Base-by-base conservation (phyloP, 2,888 invertebrate species). In the Clunio marinus region DNA sequence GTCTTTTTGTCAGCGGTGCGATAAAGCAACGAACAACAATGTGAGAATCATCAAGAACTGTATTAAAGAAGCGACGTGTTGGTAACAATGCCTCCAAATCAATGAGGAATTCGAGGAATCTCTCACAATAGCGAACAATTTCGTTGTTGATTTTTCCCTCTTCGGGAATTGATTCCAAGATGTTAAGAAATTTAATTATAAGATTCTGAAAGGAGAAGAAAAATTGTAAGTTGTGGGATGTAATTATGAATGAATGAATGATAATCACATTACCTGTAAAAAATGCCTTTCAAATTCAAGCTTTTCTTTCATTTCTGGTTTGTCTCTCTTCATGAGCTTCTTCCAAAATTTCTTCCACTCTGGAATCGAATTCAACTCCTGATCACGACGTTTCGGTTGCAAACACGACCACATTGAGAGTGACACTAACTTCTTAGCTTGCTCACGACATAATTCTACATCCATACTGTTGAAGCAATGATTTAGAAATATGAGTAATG, bases 391-490 rank as follows among this genome's bases (percentile, higher is more conserved):
- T 41, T 88, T 83, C 80, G 87, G 88, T 74, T 95, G 90, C 63
- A 98, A 80, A 70, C 92, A 91, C 60, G 86, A 82, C 97, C 98
- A 98, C 85, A 96, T 95, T 10, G 94, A 89, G 10, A 99, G 81
- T 0, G 96, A 96, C 0, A 96, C 93, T 3, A 98, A 82, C 69
- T 90, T 83, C 77, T 93, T 93, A 8, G 93, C 91, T 79, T 96
- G 94, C 73, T 94, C 91, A 45, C 98, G 82, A 69, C 99, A 93
- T 51, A 99, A 79, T 73, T 90, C 90, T 67, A 96, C 91, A 81
- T 99, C 98, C 89, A 99, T 91, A 73, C 96, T 96, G 75, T 96
- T 96, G 75, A 98, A 97, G 76, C 96, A 94, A 76, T 97, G 95
- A 78, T 95, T 96, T 1, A 99, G 81, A 77, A 99, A 97, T 41